These are phyloP conservation scores for Brachypteracias leptosomus DNA, from an alignment of 2,113 vertebrate genomes.

Conservation along the genomic window DNA sequence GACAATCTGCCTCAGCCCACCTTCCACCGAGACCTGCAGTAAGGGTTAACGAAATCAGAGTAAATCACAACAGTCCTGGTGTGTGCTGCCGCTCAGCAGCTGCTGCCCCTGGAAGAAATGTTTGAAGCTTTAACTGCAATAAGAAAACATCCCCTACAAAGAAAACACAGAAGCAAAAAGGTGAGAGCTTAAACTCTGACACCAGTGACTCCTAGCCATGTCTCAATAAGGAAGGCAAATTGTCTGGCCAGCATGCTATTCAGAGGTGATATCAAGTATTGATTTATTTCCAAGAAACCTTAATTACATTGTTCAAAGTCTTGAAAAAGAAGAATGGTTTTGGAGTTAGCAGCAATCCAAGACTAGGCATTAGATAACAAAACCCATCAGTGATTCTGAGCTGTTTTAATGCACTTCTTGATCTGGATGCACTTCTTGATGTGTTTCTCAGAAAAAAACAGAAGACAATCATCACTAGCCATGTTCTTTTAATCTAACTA, in stretches of 20 bases:
- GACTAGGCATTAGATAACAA: background rate
- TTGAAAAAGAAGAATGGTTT: background rate
- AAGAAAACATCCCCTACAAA: background rate
- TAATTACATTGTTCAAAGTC: constrained; percentile 33
- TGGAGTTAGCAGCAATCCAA: background rate
- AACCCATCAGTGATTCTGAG: constrained; percentile 6
- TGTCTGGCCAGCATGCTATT: background rate
- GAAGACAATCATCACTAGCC: background rate
- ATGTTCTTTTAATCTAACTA: constrained; percentile 2
- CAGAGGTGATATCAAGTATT: constrained; percentile 15
- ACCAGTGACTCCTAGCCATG: background rate
- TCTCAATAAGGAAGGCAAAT: constrained; percentile 24
- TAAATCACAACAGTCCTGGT: background rate
- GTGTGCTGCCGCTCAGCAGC: background rate
- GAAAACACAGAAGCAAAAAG: background rate
- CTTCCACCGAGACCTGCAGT: background rate
- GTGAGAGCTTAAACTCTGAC: constrained; percentile 2
- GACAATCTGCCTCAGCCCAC: fast-evolving
- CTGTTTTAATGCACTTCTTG: constrained; percentile 1
- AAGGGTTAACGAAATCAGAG: background rate
- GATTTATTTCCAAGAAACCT: constrained; percentile 44
- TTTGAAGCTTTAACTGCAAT: background rate
- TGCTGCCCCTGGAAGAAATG: background rate
- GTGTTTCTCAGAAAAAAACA: background rate
- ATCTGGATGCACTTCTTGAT: background rate